These are phyloP conservation scores for Ctenoplectra terminalis DNA, from an alignment of 1,140 invertebrate genomes.

Conservation along the genomic window DNA sequence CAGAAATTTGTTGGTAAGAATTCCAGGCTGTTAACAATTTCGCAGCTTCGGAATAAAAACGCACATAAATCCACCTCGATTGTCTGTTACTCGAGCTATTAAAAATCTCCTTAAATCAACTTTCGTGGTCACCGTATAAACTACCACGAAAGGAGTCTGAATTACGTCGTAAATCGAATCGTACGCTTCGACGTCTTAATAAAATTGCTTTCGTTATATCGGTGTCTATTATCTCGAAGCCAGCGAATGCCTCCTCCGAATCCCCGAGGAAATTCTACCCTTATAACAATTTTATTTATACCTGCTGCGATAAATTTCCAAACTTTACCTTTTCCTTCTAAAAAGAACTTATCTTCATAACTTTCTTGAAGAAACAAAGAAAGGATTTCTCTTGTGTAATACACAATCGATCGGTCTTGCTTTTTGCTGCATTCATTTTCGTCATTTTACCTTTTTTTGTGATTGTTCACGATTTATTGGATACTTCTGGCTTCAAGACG, in stretches of 20 bases:
- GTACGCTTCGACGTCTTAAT: slow-evolving; percentile 32
- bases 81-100: slow-evolving; percentile 14
- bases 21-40: neutral
- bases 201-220: slow-evolving; percentile 44
- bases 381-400: neutral
- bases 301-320: neutral
- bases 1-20: neutral
- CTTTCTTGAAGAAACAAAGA: neutral
- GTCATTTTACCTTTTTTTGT: too few relatives aligned
- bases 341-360: neutral
- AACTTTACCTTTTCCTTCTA: neutral
- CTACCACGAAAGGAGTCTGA: neutral
- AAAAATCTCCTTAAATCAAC: slow-evolving; percentile 29
- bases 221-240: slow-evolving; percentile 28
- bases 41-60: neutral
- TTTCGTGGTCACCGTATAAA: slow-evolving; percentile 20
- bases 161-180: slow-evolving; percentile 38
- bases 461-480: too few relatives aligned
- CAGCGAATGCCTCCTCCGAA: neutral
- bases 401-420: too few relatives aligned
- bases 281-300: slow-evolving; percentile 23
- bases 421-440: too few relatives aligned
- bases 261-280: slow-evolving; percentile 23
- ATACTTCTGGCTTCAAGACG: too few relatives aligned
- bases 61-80: slow-evolving; percentile 9